Base-by-base conservation (phyloP, 2,797 vertebrate genomes). In the Xiphorhynchus erythropygius region DNA sequence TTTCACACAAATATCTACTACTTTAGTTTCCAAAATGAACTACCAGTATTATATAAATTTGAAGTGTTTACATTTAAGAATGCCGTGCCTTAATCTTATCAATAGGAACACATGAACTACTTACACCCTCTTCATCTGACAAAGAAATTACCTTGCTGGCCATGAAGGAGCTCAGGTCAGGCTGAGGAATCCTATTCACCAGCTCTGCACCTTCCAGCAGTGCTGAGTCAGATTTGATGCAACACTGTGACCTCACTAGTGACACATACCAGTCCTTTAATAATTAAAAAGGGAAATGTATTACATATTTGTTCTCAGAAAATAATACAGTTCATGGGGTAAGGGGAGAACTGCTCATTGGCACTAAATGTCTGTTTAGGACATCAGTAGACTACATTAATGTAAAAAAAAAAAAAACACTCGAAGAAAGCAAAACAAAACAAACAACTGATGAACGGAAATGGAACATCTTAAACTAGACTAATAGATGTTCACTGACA, bases 121-220 rank as follows among this genome's bases (percentile, higher is more conserved):
- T 73, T 27, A 21, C 12, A 87, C 30, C 12, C 13, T 90, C 11
- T 62, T 56, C 21, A 44, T 70, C 55, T 84, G 68, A 42, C 28
- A 77, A 64, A 81, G 30, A 65, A 63, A n/a, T 77, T 98, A 99
- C 99, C 99, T 99, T 98, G 98, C 96, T 98, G 95, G 97, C 98
- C 99, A 99, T 99, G 96, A 99, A 98, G 57, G 94, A 92, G 27
- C 93, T 97, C 73, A 99, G 97, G 87, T 99, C 99, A 62, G 97
- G 89, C 4, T 98, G 96, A 80, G 99, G 99, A 84, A 99, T 98
- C 96, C 98, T 99, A 79, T 98, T 99, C 50, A 99, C 98, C 84
- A 99, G 98, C 93, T 99, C 99, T n/a, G 99, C 99, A 1, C 98
- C 99, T 97, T 99, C 99, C 49, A 99, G 97, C 47, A 99, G 96